Conservation (phyloP, 2,113 vertebrate species). For the Macaca mulatta region DNA sequence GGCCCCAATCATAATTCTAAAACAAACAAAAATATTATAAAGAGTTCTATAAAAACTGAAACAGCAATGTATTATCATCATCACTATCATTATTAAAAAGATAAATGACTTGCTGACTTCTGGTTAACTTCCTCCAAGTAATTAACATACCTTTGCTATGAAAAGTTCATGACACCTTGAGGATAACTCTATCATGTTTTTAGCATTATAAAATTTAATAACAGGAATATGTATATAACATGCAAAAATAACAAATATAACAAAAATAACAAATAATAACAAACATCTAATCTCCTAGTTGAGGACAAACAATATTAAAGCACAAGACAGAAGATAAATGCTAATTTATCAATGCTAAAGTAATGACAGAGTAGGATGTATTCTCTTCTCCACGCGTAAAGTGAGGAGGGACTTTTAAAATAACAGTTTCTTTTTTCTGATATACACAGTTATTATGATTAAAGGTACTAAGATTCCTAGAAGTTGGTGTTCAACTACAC, state of each 20-base stretch:
- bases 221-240: not conserved
- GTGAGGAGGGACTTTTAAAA: not conserved
- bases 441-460: not conserved
- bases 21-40: not conserved
- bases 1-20: not conserved
- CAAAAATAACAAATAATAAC: not conserved
- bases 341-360: not conserved
- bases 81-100: not conserved
- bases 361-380: not conserved
- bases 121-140: not conserved
- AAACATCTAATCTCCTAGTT: not conserved
- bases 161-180: not conserved
- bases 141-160: not conserved
- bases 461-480: not conserved
- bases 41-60: not conserved
- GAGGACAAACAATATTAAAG: not conserved
- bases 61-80: not conserved
- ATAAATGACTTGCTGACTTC: not conserved
- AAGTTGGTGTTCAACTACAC: not conserved
- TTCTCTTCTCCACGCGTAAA: not conserved
- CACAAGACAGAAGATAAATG: not conserved
- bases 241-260: not conserved
- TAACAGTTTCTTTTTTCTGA: not conserved
- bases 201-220: not conserved
- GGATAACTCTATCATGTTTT: not conserved